Evolutionary conservation across 1,140 invertebrate genomes (phyloP).

Genomic region (Eciton burchellii): DNA sequence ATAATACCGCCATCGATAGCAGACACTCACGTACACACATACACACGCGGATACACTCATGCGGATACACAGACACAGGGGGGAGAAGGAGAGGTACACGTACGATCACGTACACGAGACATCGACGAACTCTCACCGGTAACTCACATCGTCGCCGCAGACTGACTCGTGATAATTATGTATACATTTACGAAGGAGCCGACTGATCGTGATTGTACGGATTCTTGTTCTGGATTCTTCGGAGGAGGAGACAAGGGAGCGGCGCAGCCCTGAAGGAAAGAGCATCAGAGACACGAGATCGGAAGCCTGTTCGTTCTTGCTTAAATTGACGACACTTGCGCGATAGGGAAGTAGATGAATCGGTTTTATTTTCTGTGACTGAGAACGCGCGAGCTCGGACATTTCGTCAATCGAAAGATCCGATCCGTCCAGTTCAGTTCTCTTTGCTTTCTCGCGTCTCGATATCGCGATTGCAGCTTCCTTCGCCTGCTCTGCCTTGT

Average conservation of each 20-base stretch:
- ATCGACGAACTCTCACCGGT: slow-evolving; percentile 9
- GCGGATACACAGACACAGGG: background rate
- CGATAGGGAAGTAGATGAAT: background rate
- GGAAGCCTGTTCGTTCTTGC: background rate
- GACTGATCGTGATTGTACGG: slow-evolving; percentile 13
- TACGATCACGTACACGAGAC: slow-evolving; percentile 5
- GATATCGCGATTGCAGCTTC: slow-evolving; percentile 12
- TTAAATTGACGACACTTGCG: slow-evolving; percentile 7
- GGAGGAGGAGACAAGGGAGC: background rate
- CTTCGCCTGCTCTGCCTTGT: slow-evolving; percentile 13
- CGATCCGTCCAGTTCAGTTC: background rate
- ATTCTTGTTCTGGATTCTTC: background rate
- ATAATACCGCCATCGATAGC: background rate
- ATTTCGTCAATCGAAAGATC: too few relatives aligned
- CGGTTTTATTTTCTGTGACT: background rate
- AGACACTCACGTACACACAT: background rate
- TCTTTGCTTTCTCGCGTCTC: background rate
- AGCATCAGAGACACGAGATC: background rate
- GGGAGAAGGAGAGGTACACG: too few relatives aligned
- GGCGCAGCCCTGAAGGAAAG: background rate
- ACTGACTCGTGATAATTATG: slow-evolving; percentile 46
- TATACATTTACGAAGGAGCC: slow-evolving; percentile 31
- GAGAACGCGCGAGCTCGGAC: background rate
- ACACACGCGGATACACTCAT: background rate
- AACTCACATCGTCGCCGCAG: slow-evolving; percentile 33